Percentiles rank a stretch among this genome's conserved stretches.
phyloP scores from a whole-genome alignment of 2,113 vertebrate genomes.

The Aphelocoma coerulescens region DNA sequence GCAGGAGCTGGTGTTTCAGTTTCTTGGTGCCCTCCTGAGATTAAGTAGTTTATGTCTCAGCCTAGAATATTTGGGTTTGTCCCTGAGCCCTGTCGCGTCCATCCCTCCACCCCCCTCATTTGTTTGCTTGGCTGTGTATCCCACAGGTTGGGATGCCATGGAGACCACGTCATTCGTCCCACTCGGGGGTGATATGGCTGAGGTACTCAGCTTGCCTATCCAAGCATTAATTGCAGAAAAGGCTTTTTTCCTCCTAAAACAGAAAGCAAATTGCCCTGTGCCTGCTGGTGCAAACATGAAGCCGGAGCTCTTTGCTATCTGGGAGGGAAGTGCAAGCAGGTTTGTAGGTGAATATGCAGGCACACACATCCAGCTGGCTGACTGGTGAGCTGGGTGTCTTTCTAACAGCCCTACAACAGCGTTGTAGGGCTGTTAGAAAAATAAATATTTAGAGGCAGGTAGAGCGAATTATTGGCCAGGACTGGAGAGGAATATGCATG shows the following conservation, averaged over 20 bases:
- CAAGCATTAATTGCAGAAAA: background rate
- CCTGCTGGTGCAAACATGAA: background rate
- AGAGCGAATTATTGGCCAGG: accelerated
- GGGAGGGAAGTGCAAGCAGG: background rate
- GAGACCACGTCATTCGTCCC: background rate
- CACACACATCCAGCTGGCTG: background rate
- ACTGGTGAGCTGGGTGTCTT: background rate
- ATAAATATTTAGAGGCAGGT: background rate
- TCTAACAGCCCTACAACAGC: too few relatives aligned
- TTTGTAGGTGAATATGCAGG: background rate
- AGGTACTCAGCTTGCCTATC: background rate
- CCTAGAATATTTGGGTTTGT: background rate
- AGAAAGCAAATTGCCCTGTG: background rate
- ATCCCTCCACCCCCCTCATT: constrained; percentile 2
- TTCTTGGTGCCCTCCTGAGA: background rate
- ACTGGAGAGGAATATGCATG: background rate
- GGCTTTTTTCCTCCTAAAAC: background rate
- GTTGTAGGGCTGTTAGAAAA: background rate
- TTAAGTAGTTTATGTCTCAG: background rate
- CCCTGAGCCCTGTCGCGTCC: background rate
- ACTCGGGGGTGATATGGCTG: background rate
- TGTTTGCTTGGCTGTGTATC: constrained; percentile 40
- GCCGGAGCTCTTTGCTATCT: background rate
- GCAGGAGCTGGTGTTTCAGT: background rate
- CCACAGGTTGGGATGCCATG: constrained; percentile 50